Percentiles rank a stretch among this genome's conserved stretches.
Evolutionary conservation across 2,113 vertebrate genomes (phyloP).

Genomic region (Eclectus roratus): DNA sequence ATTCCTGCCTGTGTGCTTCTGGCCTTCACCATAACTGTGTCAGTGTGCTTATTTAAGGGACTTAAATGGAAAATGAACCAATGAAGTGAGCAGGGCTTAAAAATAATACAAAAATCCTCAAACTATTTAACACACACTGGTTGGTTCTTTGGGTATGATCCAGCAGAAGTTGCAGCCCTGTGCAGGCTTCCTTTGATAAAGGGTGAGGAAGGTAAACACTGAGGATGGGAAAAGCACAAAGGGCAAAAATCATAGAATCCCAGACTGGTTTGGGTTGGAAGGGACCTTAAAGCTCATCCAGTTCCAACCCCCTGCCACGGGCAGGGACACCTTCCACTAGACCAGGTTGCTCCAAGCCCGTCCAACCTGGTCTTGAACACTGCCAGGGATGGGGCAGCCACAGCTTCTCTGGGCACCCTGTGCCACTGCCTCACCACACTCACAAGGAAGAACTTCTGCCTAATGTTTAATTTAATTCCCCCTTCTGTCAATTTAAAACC

Average conservation of each 20-base stretch:
- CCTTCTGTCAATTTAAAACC: background rate
- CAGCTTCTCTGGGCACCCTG: background rate
- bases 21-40: background rate
- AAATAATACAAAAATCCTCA: background rate
- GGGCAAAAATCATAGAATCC: background rate
- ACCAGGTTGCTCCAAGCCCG: background rate
- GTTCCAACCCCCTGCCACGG: fast-evolving
- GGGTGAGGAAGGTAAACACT: background rate
- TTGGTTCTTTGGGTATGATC: background rate
- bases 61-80: background rate
- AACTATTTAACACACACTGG: background rate
- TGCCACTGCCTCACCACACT: background rate
- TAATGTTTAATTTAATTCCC: background rate
- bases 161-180: background rate
- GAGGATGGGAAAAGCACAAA: background rate
- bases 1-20: background rate
- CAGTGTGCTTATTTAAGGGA: background rate
- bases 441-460: background rate
- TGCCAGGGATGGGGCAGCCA: background rate
- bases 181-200: background rate
- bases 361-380: too few species aligned
- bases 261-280: background rate
- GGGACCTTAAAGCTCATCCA: background rate
- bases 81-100: background rate
- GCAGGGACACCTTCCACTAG: background rate